phyloP scores from a whole-genome alignment of 2,888 invertebrate genomes.

The Spisula subtruncata region DNA sequence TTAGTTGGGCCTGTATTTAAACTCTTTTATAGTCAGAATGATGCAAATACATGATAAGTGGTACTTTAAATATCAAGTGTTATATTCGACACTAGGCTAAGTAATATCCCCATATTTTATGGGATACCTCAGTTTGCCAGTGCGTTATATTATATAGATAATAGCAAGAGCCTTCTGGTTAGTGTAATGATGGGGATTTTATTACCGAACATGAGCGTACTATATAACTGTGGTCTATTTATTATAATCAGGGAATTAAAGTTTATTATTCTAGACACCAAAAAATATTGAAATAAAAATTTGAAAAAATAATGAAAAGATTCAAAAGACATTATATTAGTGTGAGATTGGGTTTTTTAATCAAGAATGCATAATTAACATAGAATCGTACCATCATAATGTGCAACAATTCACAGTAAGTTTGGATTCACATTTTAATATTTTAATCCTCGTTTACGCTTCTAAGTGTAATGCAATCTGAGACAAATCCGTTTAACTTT shows the following conservation, averaged over 20 bases:
- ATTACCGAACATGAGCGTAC: conserved; percentile 20
- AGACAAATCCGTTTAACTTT: neutral
- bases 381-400: neutral
- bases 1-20: conserved; percentile 34
- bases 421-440: conserved; percentile 11
- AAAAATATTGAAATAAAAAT: neutral
- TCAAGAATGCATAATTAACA: neutral
- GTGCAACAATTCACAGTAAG: conserved; percentile 17
- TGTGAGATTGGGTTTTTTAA: neutral
- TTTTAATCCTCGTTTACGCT: conserved; percentile 21
- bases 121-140: neutral
- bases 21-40: conserved; percentile 51
- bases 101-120: neutral
- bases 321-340: neutral
- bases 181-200: conserved; percentile 39
- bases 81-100: neutral
- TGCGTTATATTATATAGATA: conserved; percentile 20
- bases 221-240: neutral
- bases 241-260: neutral
- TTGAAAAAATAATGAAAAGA: neutral
- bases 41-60: conserved; percentile 51
- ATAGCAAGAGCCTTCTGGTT: conserved; percentile 37
- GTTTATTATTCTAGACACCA: neutral
- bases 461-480: neutral
- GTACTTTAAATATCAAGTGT: conserved; percentile 32